Base-by-base conservation (phyloP, 2,888 invertebrate genomes). In the Nemapogon koenigi region DNA sequence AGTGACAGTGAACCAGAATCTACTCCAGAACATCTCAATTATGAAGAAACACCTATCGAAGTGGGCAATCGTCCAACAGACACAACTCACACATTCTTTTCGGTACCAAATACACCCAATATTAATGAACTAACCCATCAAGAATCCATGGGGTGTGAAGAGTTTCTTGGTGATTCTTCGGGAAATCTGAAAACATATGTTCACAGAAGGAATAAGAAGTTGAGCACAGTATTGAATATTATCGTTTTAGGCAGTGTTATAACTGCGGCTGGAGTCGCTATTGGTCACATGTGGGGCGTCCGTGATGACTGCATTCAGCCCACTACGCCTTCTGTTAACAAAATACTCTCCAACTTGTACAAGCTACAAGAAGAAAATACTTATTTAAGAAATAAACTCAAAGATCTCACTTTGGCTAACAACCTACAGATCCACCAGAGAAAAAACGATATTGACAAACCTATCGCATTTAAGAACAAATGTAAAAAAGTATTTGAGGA, bases 201-300 rank as follows among this genome's bases (percentile, higher is more conserved):
- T 2, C 79, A 80, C 44, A 61, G 62, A 51, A 58, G 75, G 46
- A 80, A 80, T 46, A 76, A 78, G 43, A 65, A 69, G 47, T 55
- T 80, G 13, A 76, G 78, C 40, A 70, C 68, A 37, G 63, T 80
- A 18, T 62, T 80, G 6, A 78, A 80, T 39, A 65, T 78, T 26
- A 68, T 80, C 33, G 66, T 80, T 48, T 50, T 80, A 28, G 79
- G 76, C 16, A 78, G 78, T 56, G 67, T 80, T 13, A 72, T 80
- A 39, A 78, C 75, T 16, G 76, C 79, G 13, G 72, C 71, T 17
- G 78, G 79, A 13, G 67, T 80, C 15, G 80, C 80, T 25, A 64
- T 80, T 29, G 80, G 80, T 2, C 78, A 80, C 46, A 72, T 78
- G 63, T 80, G 80, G 80, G 79, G 78, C 31, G 73, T 64, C 17